These are phyloP conservation scores for Engystomops pustulosus DNA, from an alignment of 2,113 vertebrate genomes.

Conservation along the genomic window DNA sequence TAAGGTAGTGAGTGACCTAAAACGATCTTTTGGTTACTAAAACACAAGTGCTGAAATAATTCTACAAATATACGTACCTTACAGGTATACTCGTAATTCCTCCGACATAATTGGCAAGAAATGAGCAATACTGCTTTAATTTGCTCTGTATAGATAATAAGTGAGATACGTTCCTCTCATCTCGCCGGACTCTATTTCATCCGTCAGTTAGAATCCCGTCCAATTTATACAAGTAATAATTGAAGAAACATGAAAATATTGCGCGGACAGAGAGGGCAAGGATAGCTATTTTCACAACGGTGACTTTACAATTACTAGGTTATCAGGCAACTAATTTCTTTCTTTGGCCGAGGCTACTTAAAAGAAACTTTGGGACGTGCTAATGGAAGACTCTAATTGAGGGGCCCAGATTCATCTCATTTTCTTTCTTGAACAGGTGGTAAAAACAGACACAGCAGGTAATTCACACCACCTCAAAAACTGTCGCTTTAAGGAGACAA, in stretches of 20 bases:
- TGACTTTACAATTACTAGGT: constrained; percentile 87
- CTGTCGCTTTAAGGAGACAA: constrained; percentile 90
- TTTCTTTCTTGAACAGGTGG: constrained; percentile 87
- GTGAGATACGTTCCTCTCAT: constrained; percentile 18
- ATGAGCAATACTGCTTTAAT: constrained; percentile 73
- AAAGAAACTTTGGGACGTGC: constrained; percentile 79
- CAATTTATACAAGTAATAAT: constrained; percentile 81
- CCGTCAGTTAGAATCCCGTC: constrained; percentile 74
- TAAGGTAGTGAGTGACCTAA: no score
- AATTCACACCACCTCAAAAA: constrained; percentile 97
- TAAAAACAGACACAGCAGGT: constrained; percentile 96
- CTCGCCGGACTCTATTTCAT: constrained; percentile 69
- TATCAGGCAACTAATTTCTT: constrained; percentile 89
- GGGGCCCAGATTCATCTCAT: constrained; percentile 81
- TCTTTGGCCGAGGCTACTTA: constrained; percentile 81
- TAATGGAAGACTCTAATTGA: constrained; percentile 82
- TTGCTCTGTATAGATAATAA: constrained; percentile 68
- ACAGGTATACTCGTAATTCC: neutral
- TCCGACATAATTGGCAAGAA: constrained; percentile 65
- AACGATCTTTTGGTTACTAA: neutral
- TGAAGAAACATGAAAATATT: constrained; percentile 78
- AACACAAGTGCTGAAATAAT: neutral
- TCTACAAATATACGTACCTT: neutral
- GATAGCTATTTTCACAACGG: constrained; percentile 80
- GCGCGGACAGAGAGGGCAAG: constrained; percentile 79